A percentile compares a stretch with the other conserved stretches of the same genome.
Conservation (phyloP, 92 coral and sea anemone species). For the Porites evermanni region DNA sequence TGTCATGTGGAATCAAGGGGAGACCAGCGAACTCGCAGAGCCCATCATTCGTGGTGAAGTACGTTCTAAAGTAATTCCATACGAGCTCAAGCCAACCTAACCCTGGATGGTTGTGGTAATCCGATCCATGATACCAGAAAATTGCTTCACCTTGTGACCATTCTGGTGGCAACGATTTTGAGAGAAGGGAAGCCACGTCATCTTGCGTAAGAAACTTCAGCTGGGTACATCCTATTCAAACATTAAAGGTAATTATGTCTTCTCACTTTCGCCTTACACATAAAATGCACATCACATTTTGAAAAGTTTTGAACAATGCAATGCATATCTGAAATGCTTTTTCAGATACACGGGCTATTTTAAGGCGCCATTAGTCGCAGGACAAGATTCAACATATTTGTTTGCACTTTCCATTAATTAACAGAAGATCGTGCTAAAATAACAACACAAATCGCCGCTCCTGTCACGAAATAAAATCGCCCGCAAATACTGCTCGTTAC, state of each 20-base stretch:
- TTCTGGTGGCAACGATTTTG: constrained; percentile 61
- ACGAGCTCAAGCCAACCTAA: constrained; percentile 75
- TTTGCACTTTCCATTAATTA: too few relatives aligned
- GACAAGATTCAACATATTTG: too few relatives aligned
- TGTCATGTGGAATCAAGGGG: constrained; percentile 70
- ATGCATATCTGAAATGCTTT: not conserved
- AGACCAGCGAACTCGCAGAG: constrained; percentile 58
- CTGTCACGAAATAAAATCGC: too few relatives aligned
- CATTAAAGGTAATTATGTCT: not conserved
- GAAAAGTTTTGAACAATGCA: too few relatives aligned
- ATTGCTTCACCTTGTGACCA: constrained; percentile 56
- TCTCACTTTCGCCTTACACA: not conserved
- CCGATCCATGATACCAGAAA: constrained; percentile 65
- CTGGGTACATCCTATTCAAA: constrained; percentile 63
- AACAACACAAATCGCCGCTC: too few relatives aligned
- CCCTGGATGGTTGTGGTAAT: constrained; percentile 60
- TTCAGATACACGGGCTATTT: too few relatives aligned
- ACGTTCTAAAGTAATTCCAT: constrained; percentile 75
- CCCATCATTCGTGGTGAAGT: constrained; percentile 39
- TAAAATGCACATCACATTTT: too few relatives aligned
- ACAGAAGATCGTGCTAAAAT: too few relatives aligned
- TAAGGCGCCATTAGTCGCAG: too few relatives aligned
- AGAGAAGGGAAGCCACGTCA: constrained; percentile 57
- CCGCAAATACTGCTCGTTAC: too few relatives aligned
- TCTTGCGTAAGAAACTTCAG: constrained; percentile 55